Percentiles rank a stretch among this genome's conserved stretches.
Evolutionary conservation across 2,113 vertebrate species (phyloP).

Genomic region (Gymnogyps californianus): DNA sequence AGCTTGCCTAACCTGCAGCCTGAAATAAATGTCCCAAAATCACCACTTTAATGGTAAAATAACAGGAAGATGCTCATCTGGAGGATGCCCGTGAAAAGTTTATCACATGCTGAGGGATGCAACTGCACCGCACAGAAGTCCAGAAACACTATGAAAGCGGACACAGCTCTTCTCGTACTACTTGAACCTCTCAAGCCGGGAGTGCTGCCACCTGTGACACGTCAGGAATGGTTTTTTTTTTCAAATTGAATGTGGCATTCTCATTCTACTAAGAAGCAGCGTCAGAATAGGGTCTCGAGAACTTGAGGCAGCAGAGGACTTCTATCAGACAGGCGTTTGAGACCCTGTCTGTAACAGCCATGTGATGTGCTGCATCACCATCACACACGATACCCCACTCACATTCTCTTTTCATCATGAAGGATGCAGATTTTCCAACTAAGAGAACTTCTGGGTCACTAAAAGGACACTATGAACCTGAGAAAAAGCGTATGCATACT

Average conservation of each 20-base stretch:
- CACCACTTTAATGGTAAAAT: not conserved
- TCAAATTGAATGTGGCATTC: rapidly evolving
- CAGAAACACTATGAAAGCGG: not conserved
- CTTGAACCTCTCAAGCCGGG: not conserved
- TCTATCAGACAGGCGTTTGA: not conserved
- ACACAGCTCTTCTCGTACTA: not conserved
- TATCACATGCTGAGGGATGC: not conserved
- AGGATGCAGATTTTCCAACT: not conserved
- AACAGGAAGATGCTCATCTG: not conserved
- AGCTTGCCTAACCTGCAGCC: not conserved
- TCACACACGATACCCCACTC: rapidly evolving
- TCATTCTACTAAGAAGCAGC: not conserved
- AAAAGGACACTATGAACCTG: not conserved
- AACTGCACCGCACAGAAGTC: not conserved
- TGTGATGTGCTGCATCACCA: not conserved
- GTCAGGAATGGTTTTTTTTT: not conserved
- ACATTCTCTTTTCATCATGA: not conserved
- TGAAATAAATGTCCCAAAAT: not conserved
- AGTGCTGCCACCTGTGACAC: not conserved
- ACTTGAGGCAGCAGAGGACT: not conserved
- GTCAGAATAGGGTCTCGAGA: not conserved
- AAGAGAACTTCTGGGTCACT: not conserved
- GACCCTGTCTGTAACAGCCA: not conserved
- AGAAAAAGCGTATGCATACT: not conserved
- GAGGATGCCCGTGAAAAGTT: not conserved